phyloP scores from a whole-genome alignment of 2,888 invertebrate genomes.

The Lasioglossum figueresi region DNA sequence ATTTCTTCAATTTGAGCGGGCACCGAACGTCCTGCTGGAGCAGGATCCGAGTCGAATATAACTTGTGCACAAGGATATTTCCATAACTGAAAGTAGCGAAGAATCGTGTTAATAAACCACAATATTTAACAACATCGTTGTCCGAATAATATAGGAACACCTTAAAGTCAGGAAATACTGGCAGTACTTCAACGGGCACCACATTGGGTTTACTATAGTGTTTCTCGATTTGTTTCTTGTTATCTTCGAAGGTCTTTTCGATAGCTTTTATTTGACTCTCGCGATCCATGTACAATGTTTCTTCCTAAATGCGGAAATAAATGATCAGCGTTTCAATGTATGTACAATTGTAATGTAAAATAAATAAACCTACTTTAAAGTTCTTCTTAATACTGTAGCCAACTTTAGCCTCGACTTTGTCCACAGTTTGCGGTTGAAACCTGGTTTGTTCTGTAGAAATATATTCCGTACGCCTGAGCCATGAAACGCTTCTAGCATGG shows the following conservation, averaged over 20 bases:
- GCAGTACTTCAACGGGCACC: constrained; percentile 93
- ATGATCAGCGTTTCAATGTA: background rate
- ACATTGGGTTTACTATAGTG: constrained; percentile 99
- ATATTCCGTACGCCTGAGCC: constrained; percentile 99
- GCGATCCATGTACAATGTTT: constrained; percentile 97
- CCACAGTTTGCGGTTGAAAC: constrained; percentile 97
- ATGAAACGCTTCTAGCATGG: constrained; percentile 98
- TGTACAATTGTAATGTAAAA: background rate
- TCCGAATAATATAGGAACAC: constrained; percentile 75
- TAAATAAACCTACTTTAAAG: constrained; percentile 85
- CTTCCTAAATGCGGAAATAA: constrained; percentile 87
- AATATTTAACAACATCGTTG: constrained; percentile 17
- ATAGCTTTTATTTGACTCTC: constrained; percentile 99
- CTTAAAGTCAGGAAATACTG: constrained; percentile 97
- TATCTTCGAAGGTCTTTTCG: constrained; percentile 97
- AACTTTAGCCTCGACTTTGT: constrained; percentile 99
- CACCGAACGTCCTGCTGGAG: constrained; percentile 93
- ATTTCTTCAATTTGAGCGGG: constrained; percentile 97
- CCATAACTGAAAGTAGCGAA: constrained; percentile 89
- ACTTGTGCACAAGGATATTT: constrained; percentile 99
- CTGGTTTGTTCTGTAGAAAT: constrained; percentile 99
- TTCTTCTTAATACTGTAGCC: constrained; percentile 99
- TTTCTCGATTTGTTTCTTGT: constrained; percentile 92
- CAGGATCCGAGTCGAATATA: constrained; percentile 99
- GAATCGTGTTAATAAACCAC: background rate